Evolutionary conservation across 2,888 invertebrate species (phyloP), one percentile per base, ranked within the genome.

Genomic region (Hanleya hanleyi): DNA sequence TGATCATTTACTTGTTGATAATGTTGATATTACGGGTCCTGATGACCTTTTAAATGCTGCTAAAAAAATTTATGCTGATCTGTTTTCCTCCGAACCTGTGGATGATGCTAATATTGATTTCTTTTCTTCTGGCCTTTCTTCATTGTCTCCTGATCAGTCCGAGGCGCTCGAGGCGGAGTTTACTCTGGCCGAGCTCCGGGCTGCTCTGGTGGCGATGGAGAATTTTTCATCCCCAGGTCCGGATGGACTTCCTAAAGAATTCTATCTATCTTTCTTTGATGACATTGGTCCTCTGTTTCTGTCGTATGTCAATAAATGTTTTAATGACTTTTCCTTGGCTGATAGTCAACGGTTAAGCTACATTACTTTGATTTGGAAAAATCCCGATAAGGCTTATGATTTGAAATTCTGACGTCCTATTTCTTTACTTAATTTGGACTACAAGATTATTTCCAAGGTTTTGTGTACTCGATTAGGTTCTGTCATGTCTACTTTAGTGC

Each of bases 371-470:
- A 38, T 82, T 49, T 78, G 76, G 67, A 80, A 81, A 77, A 77
- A 80, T 67, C 38, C 35, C 37, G 33, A 50, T 49, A 69, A 78
- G 35, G 41, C 69, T 15, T 35, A 67, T 9, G n/a, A 73, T 70
- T 62, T 81, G 67, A 81, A 41, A 41, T 41, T 41, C 18, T 41
- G 41, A 18, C 41, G 18, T 41, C 41, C 41, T 18, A 41, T 41
- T 37, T 78, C 78, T 12, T 51, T 81, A 1, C 62, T 81, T 22
- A 78, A 81, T 74, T 37, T 77, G 12, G 80, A 82, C 64, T 71
- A 78, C 18, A 79, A 82, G 71, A 77, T 80, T 61, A 36, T 81
- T 5, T 79, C 79, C 0, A 80, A 81, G 74, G 32, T 71, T 32
- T 38, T 81, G 9, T 36, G 77, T 12, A 78, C 71, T 47, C 29